Base-by-base conservation (phyloP, 2,113 vertebrate species). In the Corythornis madagascariensis region DNA sequence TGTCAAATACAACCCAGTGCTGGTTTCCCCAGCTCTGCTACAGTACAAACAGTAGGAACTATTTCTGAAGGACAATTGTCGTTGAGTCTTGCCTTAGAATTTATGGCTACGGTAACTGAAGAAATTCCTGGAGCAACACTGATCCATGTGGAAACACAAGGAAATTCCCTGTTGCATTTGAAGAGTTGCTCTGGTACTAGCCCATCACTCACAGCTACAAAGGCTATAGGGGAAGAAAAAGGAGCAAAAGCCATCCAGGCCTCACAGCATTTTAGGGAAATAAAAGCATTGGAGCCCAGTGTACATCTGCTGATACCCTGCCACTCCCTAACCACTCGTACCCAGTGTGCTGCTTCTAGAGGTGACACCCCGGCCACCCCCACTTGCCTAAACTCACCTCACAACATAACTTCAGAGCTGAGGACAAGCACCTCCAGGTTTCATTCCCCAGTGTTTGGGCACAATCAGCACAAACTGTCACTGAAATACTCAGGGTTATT, bases 361-460 rank as follows among this genome's bases (percentile, higher is more conserved):
- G 53, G 53, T 13, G 31, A 13, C 3, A 1, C 18, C 53, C 12
- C 69, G 4, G 38, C 48, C 20, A 38, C 16, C 56, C n/a, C 78
- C 10, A 3, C 31, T 24, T 57, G 29, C 52, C 7, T 3, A 33
- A 29, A 17, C 50, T 21, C 56, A 20, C 7, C 64, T 59, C 43
- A 50, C 76, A 25, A 0, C 28, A 7, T 21, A 1, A 0, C 2
- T 66, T 9, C 11, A 31, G 70, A 20, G n/a, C 40, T 7, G 16
- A 31, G 29, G 29, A 47, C 43, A 16, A 22, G 42, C 29, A 13
- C 29, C 10, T 6, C 5, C 9, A 7, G 14, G 7, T 14, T 35
- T 42, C 48, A 0, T 5, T 13, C 35, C 53, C 74, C 7, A 1
- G 0, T 1, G 5, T 2, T 4, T 18, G 35, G 21, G 35, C 81